These are phyloP conservation scores for Rhineura floridana DNA, from an alignment of 2,113 vertebrate genomes.

Conservation along the genomic window DNA sequence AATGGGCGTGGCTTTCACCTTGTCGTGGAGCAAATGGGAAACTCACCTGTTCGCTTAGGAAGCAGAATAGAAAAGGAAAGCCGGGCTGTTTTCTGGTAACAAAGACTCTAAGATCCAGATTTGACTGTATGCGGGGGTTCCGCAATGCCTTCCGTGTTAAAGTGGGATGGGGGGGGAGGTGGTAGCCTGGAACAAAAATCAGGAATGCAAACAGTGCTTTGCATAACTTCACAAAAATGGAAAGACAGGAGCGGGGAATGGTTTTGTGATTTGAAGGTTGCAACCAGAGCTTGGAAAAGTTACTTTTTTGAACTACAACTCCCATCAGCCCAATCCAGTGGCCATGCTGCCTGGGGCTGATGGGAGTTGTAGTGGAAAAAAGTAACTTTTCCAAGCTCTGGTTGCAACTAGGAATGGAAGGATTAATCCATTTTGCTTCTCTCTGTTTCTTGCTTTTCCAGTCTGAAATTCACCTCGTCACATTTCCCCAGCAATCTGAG, in stretches of 20 bases:
- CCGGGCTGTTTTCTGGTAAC: no score
- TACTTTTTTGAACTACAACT: no score
- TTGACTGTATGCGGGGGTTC: background rate
- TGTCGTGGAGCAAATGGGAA: background rate
- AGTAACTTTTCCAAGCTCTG: background rate
- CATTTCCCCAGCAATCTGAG: no score
- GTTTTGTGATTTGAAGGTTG: background rate
- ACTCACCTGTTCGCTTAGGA: accelerated
- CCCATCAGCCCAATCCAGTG: no score
- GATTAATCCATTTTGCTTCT: background rate
- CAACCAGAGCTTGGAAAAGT: no score
- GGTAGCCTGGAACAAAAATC: background rate
- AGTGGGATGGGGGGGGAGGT: background rate
- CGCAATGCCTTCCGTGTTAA: background rate
- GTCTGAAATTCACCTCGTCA: no score
- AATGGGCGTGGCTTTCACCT: constrained; percentile 8
- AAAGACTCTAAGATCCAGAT: background rate
- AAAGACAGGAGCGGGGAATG: background rate
- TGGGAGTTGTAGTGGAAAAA: no score
- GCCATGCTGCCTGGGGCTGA: no score
- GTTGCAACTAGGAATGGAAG: background rate
- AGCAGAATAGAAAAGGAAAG: background rate
- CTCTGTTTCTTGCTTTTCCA: no score
- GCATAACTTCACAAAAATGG: background rate
- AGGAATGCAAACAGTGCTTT: background rate